A percentile compares a stretch with the other conserved stretches of the same genome.
phyloP scores from a whole-genome alignment of 2,797 vertebrate genomes.

The Lagocephalus sceleratus region DNA sequence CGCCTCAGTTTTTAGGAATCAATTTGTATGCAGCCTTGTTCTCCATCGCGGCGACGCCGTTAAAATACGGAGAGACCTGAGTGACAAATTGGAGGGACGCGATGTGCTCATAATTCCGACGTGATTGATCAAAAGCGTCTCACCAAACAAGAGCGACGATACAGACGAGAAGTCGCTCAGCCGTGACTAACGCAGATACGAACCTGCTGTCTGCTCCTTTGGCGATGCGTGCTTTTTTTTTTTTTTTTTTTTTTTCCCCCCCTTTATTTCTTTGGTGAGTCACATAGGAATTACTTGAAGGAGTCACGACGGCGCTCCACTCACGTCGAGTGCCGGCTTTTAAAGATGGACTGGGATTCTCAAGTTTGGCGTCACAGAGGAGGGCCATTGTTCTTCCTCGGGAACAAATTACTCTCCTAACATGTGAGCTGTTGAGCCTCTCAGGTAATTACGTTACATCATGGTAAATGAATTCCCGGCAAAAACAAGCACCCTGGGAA shows the following conservation, averaged over 20 bases:
- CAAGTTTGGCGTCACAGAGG: constrained; percentile 11
- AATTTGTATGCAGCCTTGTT: too few species aligned
- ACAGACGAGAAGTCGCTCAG: constrained; percentile 47
- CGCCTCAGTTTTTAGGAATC: too few species aligned
- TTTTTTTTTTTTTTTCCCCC: too few species aligned
- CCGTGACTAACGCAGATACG: constrained; percentile 49
- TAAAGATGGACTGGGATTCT: constrained; percentile 43
- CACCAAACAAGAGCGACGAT: constrained; percentile 12
- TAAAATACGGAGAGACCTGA: too few species aligned
- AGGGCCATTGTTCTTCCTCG: constrained; percentile 7
- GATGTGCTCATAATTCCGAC: too few species aligned
- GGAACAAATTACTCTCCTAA: constrained; percentile 39
- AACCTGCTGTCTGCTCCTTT: constrained; percentile 50
- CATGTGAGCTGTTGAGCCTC: constrained; percentile 33
- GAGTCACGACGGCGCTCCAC: constrained; percentile 40
- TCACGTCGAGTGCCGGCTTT: constrained; percentile 39
- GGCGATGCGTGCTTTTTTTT: constrained; percentile 30
- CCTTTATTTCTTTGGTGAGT: constrained; percentile 60
- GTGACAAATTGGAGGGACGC: too few species aligned
- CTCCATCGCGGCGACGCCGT: too few species aligned
- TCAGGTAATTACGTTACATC: constrained; percentile 44
- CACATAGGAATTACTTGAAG: constrained; percentile 63
- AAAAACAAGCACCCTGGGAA: constrained; percentile 50
- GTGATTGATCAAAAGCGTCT: too few species aligned
- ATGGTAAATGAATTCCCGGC: constrained; percentile 45